Conservation (phyloP, 2,113 vertebrate genomes). For the Tricholaema leucomelas region DNA sequence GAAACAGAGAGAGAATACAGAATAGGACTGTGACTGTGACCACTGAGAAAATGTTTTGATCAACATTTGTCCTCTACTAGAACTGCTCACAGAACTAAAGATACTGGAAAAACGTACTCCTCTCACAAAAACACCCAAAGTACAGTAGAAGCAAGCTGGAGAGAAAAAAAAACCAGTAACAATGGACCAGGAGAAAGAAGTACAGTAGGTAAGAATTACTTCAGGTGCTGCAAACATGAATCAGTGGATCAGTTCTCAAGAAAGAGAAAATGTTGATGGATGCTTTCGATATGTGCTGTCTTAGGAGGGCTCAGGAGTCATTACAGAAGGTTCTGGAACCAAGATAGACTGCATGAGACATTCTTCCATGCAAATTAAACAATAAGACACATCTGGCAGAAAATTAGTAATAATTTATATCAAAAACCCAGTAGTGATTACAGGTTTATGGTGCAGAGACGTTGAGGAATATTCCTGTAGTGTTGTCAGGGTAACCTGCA, state of each 20-base stretch:
- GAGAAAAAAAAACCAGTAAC: not conserved
- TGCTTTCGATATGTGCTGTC: not conserved
- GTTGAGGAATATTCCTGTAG: not conserved
- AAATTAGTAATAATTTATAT: not conserved
- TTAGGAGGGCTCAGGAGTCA: not conserved
- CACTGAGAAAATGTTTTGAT: not conserved
- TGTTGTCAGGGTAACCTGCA: constrained; percentile 17
- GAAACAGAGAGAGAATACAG: not conserved
- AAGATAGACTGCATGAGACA: not conserved
- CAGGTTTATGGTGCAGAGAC: not conserved
- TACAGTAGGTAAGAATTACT: not conserved
- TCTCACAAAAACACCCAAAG: not conserved
- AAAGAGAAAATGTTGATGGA: not conserved
- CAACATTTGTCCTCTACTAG: not conserved
- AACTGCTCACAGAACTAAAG: not conserved
- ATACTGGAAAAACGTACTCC: not conserved
- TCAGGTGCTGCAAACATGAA: accelerated
- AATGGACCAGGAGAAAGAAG: not conserved
- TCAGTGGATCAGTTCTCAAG: not conserved
- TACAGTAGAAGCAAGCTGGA: not conserved
- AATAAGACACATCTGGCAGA: not conserved
- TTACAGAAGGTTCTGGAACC: not conserved
- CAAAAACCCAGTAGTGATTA: not conserved
- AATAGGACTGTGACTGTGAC: not conserved
- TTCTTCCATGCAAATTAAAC: not conserved